Base-by-base conservation (phyloP, 2,888 invertebrate genomes). In the Geophilus truncorum region DNA sequence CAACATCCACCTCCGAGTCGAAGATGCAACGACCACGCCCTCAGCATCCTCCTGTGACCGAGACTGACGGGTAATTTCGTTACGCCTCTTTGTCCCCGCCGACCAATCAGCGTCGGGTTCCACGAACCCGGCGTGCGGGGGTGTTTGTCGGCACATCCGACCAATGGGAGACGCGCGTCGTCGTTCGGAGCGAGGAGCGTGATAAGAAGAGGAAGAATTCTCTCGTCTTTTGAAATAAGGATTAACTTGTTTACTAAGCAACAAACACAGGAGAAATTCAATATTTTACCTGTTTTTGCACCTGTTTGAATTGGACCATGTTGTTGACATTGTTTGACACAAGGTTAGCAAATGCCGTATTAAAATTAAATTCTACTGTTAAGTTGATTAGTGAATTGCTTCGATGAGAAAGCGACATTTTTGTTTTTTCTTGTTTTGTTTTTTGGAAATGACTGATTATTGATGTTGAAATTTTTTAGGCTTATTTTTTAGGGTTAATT, bases 251-350 rank as follows among this genome's bases (percentile, higher is more conserved):
- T 70, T 70, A 70, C 70, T 70, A 70, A 70, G 25, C 25, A 70
- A 70, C 25, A 70, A 70, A 70, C 70, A 70, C 25, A 70, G 25
- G 70, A 70, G 70, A 70, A 28, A 57, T 23, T 28, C 70, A 70
- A 70, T 70, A 70, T 70, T 70, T 70, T 70, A 70, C 70, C 70
- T 70, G 23, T 62, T 62, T 62, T 62, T 62, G 28, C 62, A 62
- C 62, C 62, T 62, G 62, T 62, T 62, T 25, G 62, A 62, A 25
- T 62, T 62, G 62, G 62, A 25, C 62, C 70, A 3, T 15, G 2
- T 62, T 62, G 12, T 70, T 70, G 28, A 28, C 70, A 70, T 70
- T 28, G 7, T 51, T 51, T 51, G 51, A 51, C 51, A 6, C 18
- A 21, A 51, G 51, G 51, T 51, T 51, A 51, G 51, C 51, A 51